Conservation (phyloP, 1,140 invertebrate species). For the Drosophila kurseongensis region DNA sequence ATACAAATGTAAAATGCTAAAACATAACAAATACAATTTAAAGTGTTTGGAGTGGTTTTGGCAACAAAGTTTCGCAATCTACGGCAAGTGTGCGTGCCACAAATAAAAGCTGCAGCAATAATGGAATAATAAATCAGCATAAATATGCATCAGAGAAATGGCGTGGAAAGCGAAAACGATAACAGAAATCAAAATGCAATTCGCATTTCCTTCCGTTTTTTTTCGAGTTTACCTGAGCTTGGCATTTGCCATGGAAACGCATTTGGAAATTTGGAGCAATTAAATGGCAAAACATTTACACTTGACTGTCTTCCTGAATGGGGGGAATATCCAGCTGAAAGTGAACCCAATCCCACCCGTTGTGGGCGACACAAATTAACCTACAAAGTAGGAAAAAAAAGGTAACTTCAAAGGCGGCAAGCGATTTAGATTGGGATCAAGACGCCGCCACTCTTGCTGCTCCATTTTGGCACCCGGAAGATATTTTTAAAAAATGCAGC, state of each 20-base stretch:
- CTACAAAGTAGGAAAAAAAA: constrained; percentile 24
- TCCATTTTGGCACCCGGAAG: constrained; percentile 72
- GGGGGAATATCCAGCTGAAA: constrained; percentile 22
- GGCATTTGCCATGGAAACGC: constrained; percentile 46
- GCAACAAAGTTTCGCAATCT: constrained; percentile 52
- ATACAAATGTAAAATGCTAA: constrained; percentile 27
- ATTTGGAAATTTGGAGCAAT: constrained; percentile 62
- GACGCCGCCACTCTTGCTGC: constrained; percentile 29
- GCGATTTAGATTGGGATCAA: constrained; percentile 45
- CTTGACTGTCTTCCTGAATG: constrained; percentile 61
- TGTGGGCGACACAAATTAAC: constrained; percentile 51
- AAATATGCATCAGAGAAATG: constrained; percentile 61
- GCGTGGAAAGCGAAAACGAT: constrained; percentile 30
- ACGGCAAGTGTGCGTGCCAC: constrained; percentile 58
- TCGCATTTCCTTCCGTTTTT: constrained; percentile 79
- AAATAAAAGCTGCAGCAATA: constrained; percentile 70
- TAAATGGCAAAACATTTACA: constrained; percentile 41
- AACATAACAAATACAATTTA: constrained; percentile 19
- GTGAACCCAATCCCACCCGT: constrained; percentile 20
- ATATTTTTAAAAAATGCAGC: constrained; percentile 50
- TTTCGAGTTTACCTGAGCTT: constrained; percentile 13
- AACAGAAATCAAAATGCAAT: constrained; percentile 64
- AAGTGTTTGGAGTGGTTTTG: constrained; percentile 39
- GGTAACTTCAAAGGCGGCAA: constrained; percentile 55
- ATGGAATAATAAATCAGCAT: constrained; percentile 78